Evolutionary conservation across 2,888 invertebrate species (phyloP).

Genomic region (Ceratothoa steindachneri): DNA sequence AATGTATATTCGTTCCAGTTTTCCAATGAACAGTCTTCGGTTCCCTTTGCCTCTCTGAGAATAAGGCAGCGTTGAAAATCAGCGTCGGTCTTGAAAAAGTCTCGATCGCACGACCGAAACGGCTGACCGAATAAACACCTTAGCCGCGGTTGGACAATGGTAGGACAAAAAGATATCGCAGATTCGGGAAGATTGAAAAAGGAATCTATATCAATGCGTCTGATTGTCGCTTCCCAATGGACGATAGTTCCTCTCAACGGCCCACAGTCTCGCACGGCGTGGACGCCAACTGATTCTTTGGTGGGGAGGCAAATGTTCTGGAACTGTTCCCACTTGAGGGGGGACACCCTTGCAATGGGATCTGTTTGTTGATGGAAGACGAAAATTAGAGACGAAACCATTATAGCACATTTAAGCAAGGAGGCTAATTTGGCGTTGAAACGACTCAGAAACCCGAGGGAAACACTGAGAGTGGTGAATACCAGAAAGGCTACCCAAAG

Average conservation of each 20-base stretch:
- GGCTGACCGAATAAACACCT: background rate
- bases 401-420: background rate
- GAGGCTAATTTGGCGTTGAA: background rate
- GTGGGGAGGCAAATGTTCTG: background rate
- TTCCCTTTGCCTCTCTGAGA: background rate
- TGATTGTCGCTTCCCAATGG: background rate
- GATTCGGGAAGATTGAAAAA: background rate
- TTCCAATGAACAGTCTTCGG: background rate
- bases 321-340: slow-evolving; percentile 1
- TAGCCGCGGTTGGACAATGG: background rate
- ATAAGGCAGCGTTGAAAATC: background rate
- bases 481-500: background rate
- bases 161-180: background rate
- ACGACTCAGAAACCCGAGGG: background rate
- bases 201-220: background rate
- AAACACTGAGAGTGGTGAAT: background rate
- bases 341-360: background rate
- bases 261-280: background rate
- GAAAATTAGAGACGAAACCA: background rate
- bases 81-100: background rate
- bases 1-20: background rate
- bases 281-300: background rate
- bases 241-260: background rate
- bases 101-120: background rate
- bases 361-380: background rate